Evolutionary conservation across 2,113 vertebrate genomes (phyloP), one percentile per base, ranked within the genome.

Genomic region (Hemichromis elongatus): DNA sequence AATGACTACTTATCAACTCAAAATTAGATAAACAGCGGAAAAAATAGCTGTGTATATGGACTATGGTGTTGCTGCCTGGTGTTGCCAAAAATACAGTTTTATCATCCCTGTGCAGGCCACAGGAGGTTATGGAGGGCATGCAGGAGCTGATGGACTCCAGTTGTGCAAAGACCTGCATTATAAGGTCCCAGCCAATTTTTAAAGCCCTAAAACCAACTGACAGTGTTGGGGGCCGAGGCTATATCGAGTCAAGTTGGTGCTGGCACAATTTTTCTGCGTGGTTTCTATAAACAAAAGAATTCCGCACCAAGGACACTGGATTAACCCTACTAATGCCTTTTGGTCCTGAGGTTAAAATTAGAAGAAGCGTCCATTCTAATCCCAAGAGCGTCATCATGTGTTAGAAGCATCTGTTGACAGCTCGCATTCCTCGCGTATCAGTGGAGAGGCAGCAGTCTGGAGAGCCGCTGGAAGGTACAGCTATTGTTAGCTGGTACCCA

Each of bases 391-490:
- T 98, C 98, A 98, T 96, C 96, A 91, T 96, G 96, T 96, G 97
- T 96, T 96, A 94, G 96, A 89, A 96, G 97, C 97, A 98, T 98
- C 98, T 98, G 98, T 98, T 98, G 98, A 99, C 98, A 99, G 97
- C 94, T 96, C 89, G 95, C 98, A 99, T 98, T 96, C 97, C 97
- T 90, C 11, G 93, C 97, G 94, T 98, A 97, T 97, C 97, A 97
- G 93, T 90, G 93, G 96, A 96, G 97, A 95, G 96, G 96, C 97
- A 96, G 80, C 84, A 96, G 97, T 95, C 96, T 96, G 93, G 78
- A 96, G 96, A 96, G 95, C 92, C 92, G 83, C 90, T 86, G 93
- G 84, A 90, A 85, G 81, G 83, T 57, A 45, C 57, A 14, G 91
- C 95, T 96, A 96, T 96, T 96, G 95, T 96, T 97, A 94, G 95